Percentiles rank a stretch among this genome's conserved stretches.
phyloP scores from a whole-genome alignment of 2,888 invertebrate genomes.

The Entomobrya proxima region DNA sequence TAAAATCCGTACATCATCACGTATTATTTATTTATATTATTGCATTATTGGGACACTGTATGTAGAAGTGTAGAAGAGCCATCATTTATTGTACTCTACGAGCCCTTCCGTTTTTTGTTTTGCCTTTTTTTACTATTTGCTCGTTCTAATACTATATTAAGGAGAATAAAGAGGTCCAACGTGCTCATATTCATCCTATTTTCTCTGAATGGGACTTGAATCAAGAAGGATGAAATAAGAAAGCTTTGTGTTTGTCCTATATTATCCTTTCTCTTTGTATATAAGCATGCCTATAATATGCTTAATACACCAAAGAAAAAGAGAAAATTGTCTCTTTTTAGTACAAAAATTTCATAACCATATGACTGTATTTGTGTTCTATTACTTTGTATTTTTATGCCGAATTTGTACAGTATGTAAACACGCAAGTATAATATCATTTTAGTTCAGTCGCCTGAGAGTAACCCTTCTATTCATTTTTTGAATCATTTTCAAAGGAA shows the following conservation, averaged over 20 bases:
- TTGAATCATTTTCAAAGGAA: constrained; percentile 38
- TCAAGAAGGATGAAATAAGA: constrained; percentile 22
- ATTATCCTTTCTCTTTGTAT: background rate
- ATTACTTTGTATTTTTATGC: background rate
- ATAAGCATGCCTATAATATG: background rate
- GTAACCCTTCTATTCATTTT: constrained; percentile 45
- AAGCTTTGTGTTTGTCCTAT: background rate
- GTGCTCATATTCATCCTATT: background rate
- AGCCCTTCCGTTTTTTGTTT: constrained; percentile 31
- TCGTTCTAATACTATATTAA: background rate
- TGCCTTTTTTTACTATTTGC: constrained; percentile 13
- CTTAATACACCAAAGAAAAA: background rate
- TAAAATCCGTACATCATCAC: constrained; percentile 15
- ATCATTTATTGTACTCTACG: background rate
- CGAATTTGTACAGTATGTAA: background rate
- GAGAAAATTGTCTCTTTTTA: constrained; percentile 12
- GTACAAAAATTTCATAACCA: background rate
- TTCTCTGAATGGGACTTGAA: background rate
- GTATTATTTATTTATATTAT: background rate
- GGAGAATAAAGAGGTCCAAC: background rate
- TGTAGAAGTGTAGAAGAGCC: too few relatives aligned
- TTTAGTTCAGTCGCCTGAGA: constrained; percentile 32
- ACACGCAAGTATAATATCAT: background rate
- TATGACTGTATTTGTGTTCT: background rate
- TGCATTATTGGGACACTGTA: constrained; percentile 6